A percentile compares a stretch with the other conserved stretches of the same genome.
Evolutionary conservation across 2,888 invertebrate genomes (phyloP).

Genomic region (Parthenolecanium corni): DNA sequence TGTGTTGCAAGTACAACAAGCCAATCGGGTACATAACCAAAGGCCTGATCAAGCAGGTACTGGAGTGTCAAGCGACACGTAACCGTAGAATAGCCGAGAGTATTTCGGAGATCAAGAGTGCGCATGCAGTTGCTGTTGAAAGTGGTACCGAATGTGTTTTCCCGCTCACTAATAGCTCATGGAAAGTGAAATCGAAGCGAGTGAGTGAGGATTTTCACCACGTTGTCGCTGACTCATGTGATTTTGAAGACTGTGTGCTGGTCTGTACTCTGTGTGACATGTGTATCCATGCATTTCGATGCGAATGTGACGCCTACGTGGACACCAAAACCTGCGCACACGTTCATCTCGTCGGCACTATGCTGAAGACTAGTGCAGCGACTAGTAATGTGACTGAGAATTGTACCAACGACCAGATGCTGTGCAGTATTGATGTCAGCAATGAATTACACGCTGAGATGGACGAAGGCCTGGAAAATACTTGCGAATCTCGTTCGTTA

Average conservation of each 20-base stretch:
- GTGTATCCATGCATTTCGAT: slow-evolving; percentile 10
- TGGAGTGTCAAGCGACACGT: slow-evolving; percentile 15
- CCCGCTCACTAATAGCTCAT: slow-evolving; percentile 8
- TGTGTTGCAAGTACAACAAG: slow-evolving; percentile 12
- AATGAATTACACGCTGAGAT: not conserved
- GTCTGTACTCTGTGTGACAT: slow-evolving; percentile 5
- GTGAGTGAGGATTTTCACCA: slow-evolving; percentile 4
- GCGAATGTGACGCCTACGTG: slow-evolving; percentile 15
- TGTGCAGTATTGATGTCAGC: not conserved
- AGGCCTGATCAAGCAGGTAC: slow-evolving; percentile 18
- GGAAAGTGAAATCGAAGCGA: slow-evolving; percentile 9
- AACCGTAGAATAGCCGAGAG: slow-evolving; percentile 13
- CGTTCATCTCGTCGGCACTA: slow-evolving; percentile 16
- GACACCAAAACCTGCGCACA: slow-evolving; percentile 10
- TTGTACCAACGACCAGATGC: not conserved
- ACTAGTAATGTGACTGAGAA: not conserved
- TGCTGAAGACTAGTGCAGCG: slow-evolving; percentile 5
- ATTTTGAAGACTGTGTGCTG: slow-evolving; percentile 19
- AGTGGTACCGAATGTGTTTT: slow-evolving; percentile 19
- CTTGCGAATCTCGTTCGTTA: not conserved
- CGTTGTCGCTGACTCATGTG: not conserved
- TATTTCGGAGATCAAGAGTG: slow-evolving; percentile 4
- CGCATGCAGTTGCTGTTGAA: not conserved
- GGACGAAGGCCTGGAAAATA: not conserved
- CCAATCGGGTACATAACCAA: not conserved